These are phyloP conservation scores for Coptotermes formosanus DNA, from an alignment of 1,140 invertebrate genomes.

Conservation along the genomic window DNA sequence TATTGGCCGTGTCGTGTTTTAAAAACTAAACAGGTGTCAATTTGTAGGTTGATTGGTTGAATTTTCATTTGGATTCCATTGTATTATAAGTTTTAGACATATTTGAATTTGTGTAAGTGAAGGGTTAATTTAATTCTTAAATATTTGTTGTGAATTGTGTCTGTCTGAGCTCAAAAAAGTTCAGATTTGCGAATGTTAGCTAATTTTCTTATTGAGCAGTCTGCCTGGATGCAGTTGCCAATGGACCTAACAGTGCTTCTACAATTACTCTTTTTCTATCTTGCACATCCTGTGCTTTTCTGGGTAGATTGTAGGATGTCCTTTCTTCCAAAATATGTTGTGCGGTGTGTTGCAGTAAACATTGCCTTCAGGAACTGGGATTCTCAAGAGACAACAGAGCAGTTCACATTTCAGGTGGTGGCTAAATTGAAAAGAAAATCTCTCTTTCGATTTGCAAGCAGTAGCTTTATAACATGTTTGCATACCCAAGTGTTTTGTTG, in stretches of 20 bases:
- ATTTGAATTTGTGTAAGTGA: conserved; percentile 25
- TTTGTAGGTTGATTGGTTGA: conserved; percentile 32
- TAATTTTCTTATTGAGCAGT: conserved; percentile 17
- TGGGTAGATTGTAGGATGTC: conserved; percentile 28
- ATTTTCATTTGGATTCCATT: conserved; percentile 32
- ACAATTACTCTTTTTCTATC: conserved; percentile 27
- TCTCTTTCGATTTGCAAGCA: conserved; percentile 23
- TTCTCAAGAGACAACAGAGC: background rate
- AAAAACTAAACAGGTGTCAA: conserved; percentile 29
- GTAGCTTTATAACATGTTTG: conserved; percentile 35
- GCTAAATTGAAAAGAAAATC: conserved; percentile 20
- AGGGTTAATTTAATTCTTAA: conserved; percentile 33
- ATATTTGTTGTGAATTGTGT: conserved; percentile 30
- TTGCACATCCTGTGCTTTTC: conserved; percentile 22
- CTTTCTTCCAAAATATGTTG: conserved; percentile 25
- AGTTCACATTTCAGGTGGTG: background rate
- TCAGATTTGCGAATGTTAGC: background rate
- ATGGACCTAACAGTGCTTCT: conserved; percentile 28
- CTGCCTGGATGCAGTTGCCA: conserved; percentile 26
- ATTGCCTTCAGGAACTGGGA: background rate
- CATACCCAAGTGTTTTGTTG: conserved; percentile 48
- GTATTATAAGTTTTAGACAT: conserved; percentile 33
- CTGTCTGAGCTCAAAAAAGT: background rate
- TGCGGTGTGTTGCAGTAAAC: conserved; percentile 15
- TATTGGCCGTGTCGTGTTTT: conserved; percentile 34